Percentiles rank a stretch among this genome's conserved stretches.
phyloP scores from a whole-genome alignment of 2,888 invertebrate genomes.

The Dorcus parallelipipedus region DNA sequence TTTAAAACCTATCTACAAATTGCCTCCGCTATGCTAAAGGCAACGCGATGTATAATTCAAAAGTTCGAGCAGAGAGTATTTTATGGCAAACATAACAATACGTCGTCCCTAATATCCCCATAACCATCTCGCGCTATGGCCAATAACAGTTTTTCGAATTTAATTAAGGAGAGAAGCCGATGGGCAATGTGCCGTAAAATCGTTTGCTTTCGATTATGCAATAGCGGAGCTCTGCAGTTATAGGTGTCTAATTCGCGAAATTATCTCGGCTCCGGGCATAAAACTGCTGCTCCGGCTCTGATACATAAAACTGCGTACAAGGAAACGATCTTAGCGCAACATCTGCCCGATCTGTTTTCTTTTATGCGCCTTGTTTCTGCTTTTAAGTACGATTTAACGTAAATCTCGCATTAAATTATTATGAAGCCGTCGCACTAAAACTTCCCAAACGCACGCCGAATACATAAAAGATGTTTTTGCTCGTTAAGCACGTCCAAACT shows the following conservation, averaged over 20 bases:
- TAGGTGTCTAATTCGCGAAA: slow-evolving; percentile 21
- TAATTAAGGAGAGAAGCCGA: slow-evolving; percentile 33
- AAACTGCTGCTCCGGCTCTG: slow-evolving; percentile 17
- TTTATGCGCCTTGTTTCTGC: slow-evolving; percentile 18
- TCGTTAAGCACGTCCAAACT: too few species aligned
- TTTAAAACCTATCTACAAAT: slow-evolving; percentile 43
- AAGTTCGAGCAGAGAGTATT: slow-evolving; percentile 30
- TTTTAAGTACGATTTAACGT: slow-evolving; percentile 20
- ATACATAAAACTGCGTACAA: slow-evolving; percentile 24
- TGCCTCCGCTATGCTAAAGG: slow-evolving; percentile 34
- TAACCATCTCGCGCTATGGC: neutral
- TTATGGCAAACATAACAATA: slow-evolving; percentile 22
- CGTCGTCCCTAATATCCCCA: neutral
- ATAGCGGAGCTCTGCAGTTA: slow-evolving; percentile 13
- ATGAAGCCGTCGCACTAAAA: slow-evolving; percentile 3
- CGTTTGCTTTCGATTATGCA: slow-evolving; percentile 35
- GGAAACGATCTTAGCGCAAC: slow-evolving; percentile 22
- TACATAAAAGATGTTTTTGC: too few species aligned
- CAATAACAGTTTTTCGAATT: slow-evolving; percentile 27
- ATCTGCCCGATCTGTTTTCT: slow-evolving; percentile 24
- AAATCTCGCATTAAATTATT: slow-evolving; percentile 20
- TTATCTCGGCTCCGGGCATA: slow-evolving; percentile 19
- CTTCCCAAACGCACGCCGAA: too few species aligned
- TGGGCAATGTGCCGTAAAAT: slow-evolving; percentile 38
- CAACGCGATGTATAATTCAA: slow-evolving; percentile 34